Percentiles rank a stretch among this genome's conserved stretches.
phyloP scores from a whole-genome alignment of 2,113 vertebrate genomes.

The Opisthocomus hoazin region DNA sequence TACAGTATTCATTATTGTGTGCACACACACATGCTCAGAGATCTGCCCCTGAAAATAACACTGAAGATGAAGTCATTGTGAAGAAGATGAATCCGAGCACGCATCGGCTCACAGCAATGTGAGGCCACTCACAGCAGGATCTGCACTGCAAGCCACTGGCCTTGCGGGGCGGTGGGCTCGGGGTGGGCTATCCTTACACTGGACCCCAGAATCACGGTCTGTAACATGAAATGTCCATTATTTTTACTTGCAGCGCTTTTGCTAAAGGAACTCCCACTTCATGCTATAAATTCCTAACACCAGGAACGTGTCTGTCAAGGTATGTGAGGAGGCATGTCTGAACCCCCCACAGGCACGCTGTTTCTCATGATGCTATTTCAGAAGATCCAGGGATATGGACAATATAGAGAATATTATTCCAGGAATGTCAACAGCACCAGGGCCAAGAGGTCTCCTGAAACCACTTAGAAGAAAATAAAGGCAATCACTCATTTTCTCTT shows the following conservation, averaged over 20 bases:
- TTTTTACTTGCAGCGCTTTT: neutral
- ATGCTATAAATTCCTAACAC: neutral
- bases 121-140: neutral
- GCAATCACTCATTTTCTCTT: neutral
- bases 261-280: neutral
- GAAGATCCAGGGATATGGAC: neutral
- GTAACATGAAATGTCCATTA: neutral
- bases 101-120: fast-evolving
- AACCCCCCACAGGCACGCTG: neutral
- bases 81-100: neutral
- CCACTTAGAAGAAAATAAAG: neutral
- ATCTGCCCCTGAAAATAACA: neutral
- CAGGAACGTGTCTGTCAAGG: neutral
- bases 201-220: neutral
- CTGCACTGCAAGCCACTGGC: neutral
- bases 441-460: neutral
- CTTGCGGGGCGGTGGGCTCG: neutral
- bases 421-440: neutral
- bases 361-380: neutral
- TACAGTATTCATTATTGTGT: fast-evolving
- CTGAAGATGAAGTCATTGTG: neutral
- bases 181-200: neutral
- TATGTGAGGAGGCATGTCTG: neutral
- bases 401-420: neutral
- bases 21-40: neutral